A percentile compares a stretch with the other conserved stretches of the same genome.
Evolutionary conservation across 2,888 invertebrate genomes (phyloP).

Genomic region (Plebejus melissa): DNA sequence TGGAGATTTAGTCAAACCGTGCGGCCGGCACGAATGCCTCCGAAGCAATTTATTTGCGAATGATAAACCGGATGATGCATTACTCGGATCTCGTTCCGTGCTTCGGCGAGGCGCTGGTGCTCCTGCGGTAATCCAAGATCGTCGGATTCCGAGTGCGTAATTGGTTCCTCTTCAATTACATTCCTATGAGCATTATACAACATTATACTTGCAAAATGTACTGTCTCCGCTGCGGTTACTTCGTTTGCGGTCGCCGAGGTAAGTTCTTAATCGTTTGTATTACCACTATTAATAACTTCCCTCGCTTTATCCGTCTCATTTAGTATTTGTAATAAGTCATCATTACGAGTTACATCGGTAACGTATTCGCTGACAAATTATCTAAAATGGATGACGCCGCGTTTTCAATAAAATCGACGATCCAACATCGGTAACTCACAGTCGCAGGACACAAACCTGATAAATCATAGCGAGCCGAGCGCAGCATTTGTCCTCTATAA

Average conservation of each 20-base stretch:
- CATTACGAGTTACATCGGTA: not conserved
- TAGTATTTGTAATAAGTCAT: not conserved
- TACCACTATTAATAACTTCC: not conserved
- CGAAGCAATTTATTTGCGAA: slow-evolving; percentile 63
- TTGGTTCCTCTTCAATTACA: slow-evolving; percentile 45
- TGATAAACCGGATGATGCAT: slow-evolving; percentile 46
- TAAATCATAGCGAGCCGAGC: slow-evolving; percentile 41
- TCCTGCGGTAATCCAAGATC: slow-evolving; percentile 42
- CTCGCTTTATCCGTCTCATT: not conserved
- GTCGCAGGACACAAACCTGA: slow-evolving; percentile 42
- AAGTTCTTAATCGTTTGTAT: not conserved
- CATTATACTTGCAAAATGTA: slow-evolving; percentile 32
- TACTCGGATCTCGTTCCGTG: slow-evolving; percentile 46
- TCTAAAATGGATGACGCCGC: slow-evolving; percentile 20
- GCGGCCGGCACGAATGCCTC: slow-evolving; percentile 49
- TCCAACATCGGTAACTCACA: slow-evolving; percentile 30
- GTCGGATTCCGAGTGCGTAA: slow-evolving; percentile 41
- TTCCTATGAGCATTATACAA: slow-evolving; percentile 32
- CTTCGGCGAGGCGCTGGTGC: slow-evolving; percentile 35
- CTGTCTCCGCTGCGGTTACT: slow-evolving; percentile 32
- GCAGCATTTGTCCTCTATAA: slow-evolving; percentile 24
- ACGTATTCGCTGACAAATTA: slow-evolving; percentile 16
- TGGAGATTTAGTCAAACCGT: slow-evolving; percentile 56
- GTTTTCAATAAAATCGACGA: slow-evolving; percentile 31
- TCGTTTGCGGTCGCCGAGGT: slow-evolving; percentile 31